Base-by-base conservation (phyloP, 2,888 invertebrate genomes). In the Archaeoteleia sp. region DNA sequence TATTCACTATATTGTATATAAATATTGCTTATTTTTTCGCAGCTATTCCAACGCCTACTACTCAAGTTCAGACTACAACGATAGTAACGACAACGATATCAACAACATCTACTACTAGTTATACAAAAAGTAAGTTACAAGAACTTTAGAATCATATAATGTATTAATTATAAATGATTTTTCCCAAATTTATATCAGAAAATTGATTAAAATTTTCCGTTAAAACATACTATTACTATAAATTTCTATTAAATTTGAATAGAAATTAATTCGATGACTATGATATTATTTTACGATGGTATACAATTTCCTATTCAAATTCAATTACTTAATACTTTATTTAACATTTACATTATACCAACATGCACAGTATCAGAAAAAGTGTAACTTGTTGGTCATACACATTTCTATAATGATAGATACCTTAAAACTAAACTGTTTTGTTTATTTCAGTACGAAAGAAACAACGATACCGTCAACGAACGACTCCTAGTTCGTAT, bases 41-140 rank as follows among this genome's bases (percentile, higher is more conserved):
- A 84, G 83, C 79, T 37, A 79, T 82, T 43, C 76, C 75, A 10
- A 76, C 78, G 8, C 77, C 83, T 7, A 83, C 83, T 25, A 83
- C 83, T 6, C 61, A 72, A 30, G 63, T 74, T 4, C 74, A 62
- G 20, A 74, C 68, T 1, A 67, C 79, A 7, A 77, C 74, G 1
- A 69, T 71, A 12, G 30, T 45, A 23, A 58, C 15, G 54, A 74
- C 43, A n/a, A 69, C 73, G 7, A 72, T 67, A 14, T 72, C 74
- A 40, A 71, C 67, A 12, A 49, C 8, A 27, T 8, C 42, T 14
- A 27, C 48, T 10, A 48, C 27, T 12, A 40, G 12, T 13, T 45
- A 40, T 29, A 15, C 35, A 17, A 45, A 17, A 53, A 30, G 61
- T 53, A 34, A 42, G 10, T n/a, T 25, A n/a, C n/a, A n/a, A n/a